Base-by-base conservation (phyloP, 2,797 vertebrate species). In the Pteronotus mesoamericanus region DNA sequence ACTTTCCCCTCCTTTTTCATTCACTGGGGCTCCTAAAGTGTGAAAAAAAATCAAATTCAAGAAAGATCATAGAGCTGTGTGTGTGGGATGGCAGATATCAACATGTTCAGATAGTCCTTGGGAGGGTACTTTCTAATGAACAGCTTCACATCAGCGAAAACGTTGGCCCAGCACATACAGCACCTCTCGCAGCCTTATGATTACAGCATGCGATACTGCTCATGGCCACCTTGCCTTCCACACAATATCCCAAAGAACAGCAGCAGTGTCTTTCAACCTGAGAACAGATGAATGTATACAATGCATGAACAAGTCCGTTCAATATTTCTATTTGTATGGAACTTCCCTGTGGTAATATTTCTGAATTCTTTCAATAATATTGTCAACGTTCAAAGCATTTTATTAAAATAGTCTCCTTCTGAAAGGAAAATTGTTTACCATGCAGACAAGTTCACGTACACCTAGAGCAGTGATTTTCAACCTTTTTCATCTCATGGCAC, bases 351-450 rank as follows among this genome's bases (percentile, higher is more conserved):
- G 46, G 78, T 69, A 91, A 69, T 72, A 53, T 77, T 82, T 95
- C 79, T 93, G 53, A 57, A 71, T 84, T 86, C 79, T 87, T 96
- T 95, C 84, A 92, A 64, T 69, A 95, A 48, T 10, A 82, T 48
- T 46, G 29, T 55, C 74, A 80, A 71, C 29, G 69, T 86, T 75
- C 77, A 82, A 86, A 91, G 26, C 24, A 75, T 48, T 90, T 80
- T 57, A 66, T 86, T 89, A 57, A 89, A 97, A 82, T 75, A 71
- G 21, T 91, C 51, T 94, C 39, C 55, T 82, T 94, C 37, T 69
- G 78, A 80, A 85, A 57, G 34, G 71, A 96, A 95, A 85, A 86
- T 48, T 64, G 9, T 79, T 96, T 93, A 53, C 75, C 18, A 46
- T 48, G 42, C 59, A 64, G 55, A 83, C 42, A 42, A 89, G 37